These are phyloP conservation scores for Lamprotornis superbus DNA, from an alignment of 2,113 vertebrate species.

Conservation along the genomic window DNA sequence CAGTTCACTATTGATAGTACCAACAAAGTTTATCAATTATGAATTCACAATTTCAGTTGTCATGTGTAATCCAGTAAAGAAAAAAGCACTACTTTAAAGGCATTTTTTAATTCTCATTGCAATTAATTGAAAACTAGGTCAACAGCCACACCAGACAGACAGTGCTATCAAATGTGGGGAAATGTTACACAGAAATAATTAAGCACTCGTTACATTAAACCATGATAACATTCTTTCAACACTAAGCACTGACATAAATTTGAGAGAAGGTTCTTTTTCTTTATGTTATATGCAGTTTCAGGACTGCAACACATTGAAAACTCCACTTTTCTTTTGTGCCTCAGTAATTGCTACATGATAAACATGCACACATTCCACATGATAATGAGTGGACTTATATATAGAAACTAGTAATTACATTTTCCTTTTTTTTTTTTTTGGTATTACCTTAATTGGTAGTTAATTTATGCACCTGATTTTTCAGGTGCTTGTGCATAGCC, in stretches of 20 bases:
- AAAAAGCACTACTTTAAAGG: conserved; percentile 57
- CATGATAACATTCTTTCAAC: neutral
- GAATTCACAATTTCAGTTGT: conserved; percentile 16
- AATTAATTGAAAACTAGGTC: conserved; percentile 84
- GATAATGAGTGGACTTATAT: conserved; percentile 65
- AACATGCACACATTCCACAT: conserved; percentile 29
- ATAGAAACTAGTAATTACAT: conserved; percentile 70
- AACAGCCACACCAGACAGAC: conserved; percentile 62
- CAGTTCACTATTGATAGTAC: neutral
- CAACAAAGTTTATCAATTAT: neutral
- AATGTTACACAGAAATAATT: conserved; percentile 52
- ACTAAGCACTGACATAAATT: conserved; percentile 10
- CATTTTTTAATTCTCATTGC: conserved; percentile 64
- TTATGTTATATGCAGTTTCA: neutral
- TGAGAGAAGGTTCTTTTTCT: conserved; percentile 13
- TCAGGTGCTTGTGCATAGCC: conserved; percentile 63
- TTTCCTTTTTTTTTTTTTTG: conserved; percentile 35
- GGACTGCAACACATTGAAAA: conserved; percentile 24
- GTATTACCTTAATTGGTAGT: conserved; percentile 69
- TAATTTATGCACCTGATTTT: conserved; percentile 78
- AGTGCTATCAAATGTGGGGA: conserved; percentile 9
- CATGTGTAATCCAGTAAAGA: conserved; percentile 29
- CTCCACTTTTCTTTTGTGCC: conserved; percentile 21
- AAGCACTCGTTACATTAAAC: conserved; percentile 32
- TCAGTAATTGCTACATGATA: conserved; percentile 49